phyloP scores from a whole-genome alignment of 2,113 vertebrate genomes.

The Acanthisitta chloris region DNA sequence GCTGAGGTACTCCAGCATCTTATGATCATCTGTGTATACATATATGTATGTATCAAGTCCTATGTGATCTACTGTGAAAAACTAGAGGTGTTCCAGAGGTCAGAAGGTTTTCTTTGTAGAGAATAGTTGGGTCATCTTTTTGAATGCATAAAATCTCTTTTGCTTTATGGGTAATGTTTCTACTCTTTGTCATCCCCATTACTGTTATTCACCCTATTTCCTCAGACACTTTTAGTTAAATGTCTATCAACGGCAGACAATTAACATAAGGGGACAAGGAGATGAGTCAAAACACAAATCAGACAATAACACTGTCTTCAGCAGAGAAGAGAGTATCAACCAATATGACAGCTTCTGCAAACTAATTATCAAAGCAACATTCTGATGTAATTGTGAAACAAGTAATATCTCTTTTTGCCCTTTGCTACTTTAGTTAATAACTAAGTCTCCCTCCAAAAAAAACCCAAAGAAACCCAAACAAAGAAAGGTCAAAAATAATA shows the following conservation, averaged over 20 bases:
- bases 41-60: neutral
- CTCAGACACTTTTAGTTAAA: conserved; percentile 63
- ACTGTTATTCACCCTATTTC: conserved; percentile 42
- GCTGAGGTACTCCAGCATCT: neutral
- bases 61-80: neutral
- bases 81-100: neutral
- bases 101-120: neutral
- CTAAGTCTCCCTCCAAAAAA: too few relatives aligned
- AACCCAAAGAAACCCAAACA: too few relatives aligned
- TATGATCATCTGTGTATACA: neutral
- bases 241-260: conserved; percentile 52
- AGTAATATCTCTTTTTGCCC: neutral
- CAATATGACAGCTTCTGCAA: conserved; percentile 47
- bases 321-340: conserved; percentile 62
- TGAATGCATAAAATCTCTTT: neutral
- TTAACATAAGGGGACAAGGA: conserved; percentile 47
- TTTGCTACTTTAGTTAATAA: neutral
- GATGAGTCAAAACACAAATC: conserved; percentile 68
- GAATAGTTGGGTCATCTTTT: neutral
- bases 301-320: conserved; percentile 59
- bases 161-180: neutral
- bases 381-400: conserved; percentile 45
- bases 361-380: conserved; percentile 65
- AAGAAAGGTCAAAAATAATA: neutral
- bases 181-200: conserved; percentile 15